Conservation (phyloP, 2,113 vertebrate species). For the Raja brachyura region DNA sequence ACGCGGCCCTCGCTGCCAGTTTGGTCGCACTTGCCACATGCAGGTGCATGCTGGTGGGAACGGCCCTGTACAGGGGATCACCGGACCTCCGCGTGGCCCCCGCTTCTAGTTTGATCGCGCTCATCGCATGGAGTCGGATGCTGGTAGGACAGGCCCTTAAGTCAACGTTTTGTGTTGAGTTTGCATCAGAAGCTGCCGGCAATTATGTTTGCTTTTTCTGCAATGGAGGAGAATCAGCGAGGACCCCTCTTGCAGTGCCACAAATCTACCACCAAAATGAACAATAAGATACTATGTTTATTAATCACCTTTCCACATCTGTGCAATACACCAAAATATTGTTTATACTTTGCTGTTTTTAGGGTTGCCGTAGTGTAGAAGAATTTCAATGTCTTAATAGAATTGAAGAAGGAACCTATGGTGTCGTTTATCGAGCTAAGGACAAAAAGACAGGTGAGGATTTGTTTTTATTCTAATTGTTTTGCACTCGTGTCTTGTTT, state of each 20-base stretch:
- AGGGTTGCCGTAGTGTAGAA: constrained; percentile 95
- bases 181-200: background rate
- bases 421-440: constrained; percentile 94
- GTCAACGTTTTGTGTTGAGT: too few relatives aligned
- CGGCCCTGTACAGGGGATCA: too few relatives aligned
- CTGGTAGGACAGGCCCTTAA: too few relatives aligned
- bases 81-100: too few relatives aligned
- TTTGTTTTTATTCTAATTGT: too few relatives aligned
- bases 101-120: too few relatives aligned
- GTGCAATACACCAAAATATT: background rate
- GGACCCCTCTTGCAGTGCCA: background rate
- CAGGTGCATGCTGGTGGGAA: too few relatives aligned
- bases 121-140: too few relatives aligned
- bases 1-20: too few relatives aligned
- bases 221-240: background rate
- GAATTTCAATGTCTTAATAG: constrained; percentile 96
- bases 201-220: background rate
- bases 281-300: background rate
- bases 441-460: constrained; percentile 89
- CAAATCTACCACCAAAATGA: background rate
- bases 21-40: too few relatives aligned
- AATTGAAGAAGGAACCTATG: constrained; percentile 93
- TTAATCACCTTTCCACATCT: background rate
- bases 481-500: too few relatives aligned
- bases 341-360: constrained; percentile 2